A percentile compares a stretch with the other conserved stretches of the same genome.
Conservation (phyloP, 2,797 vertebrate species). For the Helostoma temminkii region DNA sequence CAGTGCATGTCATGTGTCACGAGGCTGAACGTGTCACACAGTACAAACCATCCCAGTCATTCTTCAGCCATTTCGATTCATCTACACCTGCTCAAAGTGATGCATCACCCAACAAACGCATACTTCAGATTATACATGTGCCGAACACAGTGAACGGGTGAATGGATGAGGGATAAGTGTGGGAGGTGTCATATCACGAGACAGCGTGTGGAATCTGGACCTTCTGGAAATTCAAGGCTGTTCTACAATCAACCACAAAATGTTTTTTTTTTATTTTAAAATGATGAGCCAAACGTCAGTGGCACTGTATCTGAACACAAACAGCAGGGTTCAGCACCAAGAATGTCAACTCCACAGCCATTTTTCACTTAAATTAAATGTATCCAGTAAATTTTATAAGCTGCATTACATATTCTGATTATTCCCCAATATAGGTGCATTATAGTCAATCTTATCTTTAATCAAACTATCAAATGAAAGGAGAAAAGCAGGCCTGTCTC, state of each 20-base stretch:
- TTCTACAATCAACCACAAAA: not conserved
- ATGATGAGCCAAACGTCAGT: not conserved
- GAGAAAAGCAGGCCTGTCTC: not conserved
- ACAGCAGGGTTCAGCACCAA: not conserved
- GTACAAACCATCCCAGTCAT: not conserved
- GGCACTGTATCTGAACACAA: not conserved
- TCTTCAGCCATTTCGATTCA: too few species aligned
- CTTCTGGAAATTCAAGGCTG: constrained; percentile 66
- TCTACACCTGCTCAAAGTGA: too few species aligned
- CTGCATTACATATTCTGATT: too few species aligned
- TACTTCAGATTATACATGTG: not conserved
- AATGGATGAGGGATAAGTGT: not conserved
- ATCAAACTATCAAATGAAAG: too few species aligned
- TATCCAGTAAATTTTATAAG: too few species aligned
- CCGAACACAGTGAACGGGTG: not conserved
- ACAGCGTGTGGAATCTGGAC: constrained; percentile 53
- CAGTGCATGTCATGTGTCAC: not conserved
- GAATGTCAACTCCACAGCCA: not conserved
- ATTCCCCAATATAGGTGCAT: not conserved
- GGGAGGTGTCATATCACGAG: constrained; percentile 29
- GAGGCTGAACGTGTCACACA: not conserved
- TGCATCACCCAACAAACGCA: too few species aligned
- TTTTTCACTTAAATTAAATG: too few species aligned
- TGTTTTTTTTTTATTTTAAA: constrained; percentile 10
- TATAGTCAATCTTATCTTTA: not conserved